A percentile compares a stretch with the other conserved stretches of the same genome.
These are phyloP conservation scores for Orthonevra nobilis DNA, from an alignment of 2,888 invertebrate genomes.

Conservation along the genomic window DNA sequence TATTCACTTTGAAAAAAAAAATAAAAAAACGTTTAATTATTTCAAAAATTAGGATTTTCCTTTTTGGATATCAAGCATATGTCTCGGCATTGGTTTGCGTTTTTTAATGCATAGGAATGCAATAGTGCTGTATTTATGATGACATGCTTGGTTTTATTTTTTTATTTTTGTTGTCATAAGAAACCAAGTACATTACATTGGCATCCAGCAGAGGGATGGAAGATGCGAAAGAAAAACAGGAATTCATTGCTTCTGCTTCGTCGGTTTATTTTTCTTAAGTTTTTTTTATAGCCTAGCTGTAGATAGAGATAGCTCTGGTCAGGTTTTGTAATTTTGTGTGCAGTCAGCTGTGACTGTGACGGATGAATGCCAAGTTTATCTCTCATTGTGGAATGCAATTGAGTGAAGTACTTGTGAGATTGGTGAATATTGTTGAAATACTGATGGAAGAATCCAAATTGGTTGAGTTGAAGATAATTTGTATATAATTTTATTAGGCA, in stretches of 20 bases:
- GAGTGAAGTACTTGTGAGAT: neutral
- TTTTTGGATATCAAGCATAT: constrained; percentile 44
- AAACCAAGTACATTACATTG: constrained; percentile 33
- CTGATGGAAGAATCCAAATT: constrained; percentile 3
- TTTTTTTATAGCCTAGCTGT: constrained; percentile 28
- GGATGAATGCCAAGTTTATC: constrained; percentile 70
- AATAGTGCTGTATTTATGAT: constrained; percentile 61
- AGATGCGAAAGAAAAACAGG: constrained; percentile 30
- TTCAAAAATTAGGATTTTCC: constrained; percentile 58
- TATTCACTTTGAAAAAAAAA: constrained; percentile 5
- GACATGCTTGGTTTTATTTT: constrained; percentile 42
- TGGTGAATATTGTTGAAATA: constrained; percentile 4
- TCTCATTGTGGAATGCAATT: constrained; percentile 28
- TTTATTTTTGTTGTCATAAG: constrained; percentile 46
- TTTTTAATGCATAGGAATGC: no score
- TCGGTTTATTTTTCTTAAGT: constrained; percentile 62
- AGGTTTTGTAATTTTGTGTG: constrained; percentile 58
- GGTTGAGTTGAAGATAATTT: constrained; percentile 42
- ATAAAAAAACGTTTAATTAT: constrained; percentile 42
- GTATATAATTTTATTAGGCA: constrained; percentile 20
- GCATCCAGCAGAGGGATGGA: constrained; percentile 11
- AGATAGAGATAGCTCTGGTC: constrained; percentile 20
- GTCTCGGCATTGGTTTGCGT: no score
- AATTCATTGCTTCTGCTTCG: constrained; percentile 47
- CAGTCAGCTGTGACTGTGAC: constrained; percentile 69